Evolutionary conservation across 1,140 invertebrate genomes (phyloP), one percentile per base, ranked within the genome.

Genomic region (Acromyrmex heyeri): DNA sequence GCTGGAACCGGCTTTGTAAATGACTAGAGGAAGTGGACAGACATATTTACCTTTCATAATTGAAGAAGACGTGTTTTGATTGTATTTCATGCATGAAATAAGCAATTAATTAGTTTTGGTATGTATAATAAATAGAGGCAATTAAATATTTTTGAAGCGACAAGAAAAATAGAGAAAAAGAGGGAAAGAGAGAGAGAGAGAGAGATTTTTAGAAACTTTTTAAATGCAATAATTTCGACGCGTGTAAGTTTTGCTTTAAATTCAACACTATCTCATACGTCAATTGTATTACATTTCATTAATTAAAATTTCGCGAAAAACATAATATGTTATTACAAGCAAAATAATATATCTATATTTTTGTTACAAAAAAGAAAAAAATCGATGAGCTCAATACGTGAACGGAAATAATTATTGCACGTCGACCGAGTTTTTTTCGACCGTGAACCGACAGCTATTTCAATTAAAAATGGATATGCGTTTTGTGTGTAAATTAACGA

Each of bases 1-100:
- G 48, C n/a, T 86, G 44, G 24, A 91, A 90, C 77, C 82, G 65
- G 82, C 61, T 88, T 44, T 59, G 67, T 57, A 86, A 90, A 90
- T 85, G 86, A 73, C 34, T 87, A 8, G 65, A 78, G 70, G 79
- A 85, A 72, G 64, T 82, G 64, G 65, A 81, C 30, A 21, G 61
- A 69, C 27, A 78, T 27, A 81, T 62, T 79, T 44, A 53, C 44
- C 55, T 87, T 85, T 89, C 79, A 44, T 61, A 55, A 88, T 86
- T 57, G 38, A 50, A 76, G 48, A 21, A 34, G 34, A 61, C 61
- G 67, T 12, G 34, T 67, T 18, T 34, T 21, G 38, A 50, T 44
- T n/a, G 50, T 73, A 50, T 18, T 55, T 30, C 16, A 50, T 7
- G 3, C n/a, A n/a, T 12, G 14, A 69, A 12, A 55, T 69, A 18